Evolutionary conservation across 1,140 invertebrate species (phyloP).

Genomic region (Oppia nitens): DNA sequence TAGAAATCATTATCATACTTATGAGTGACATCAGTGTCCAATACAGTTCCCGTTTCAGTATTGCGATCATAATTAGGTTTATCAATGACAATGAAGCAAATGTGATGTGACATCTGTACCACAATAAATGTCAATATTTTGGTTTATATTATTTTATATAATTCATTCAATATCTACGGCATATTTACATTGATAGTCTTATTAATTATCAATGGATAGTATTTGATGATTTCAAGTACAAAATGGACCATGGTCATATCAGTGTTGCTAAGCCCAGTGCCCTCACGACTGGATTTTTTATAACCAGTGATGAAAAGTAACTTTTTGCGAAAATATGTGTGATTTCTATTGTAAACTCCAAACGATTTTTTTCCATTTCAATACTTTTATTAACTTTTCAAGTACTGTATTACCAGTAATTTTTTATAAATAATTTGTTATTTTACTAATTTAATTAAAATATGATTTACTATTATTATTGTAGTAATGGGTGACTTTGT

Average conservation of each 20-base stretch:
- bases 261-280: not conserved
- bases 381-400: not conserved
- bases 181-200: not conserved
- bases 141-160: too few species aligned
- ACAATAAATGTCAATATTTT: slow-evolving; percentile 15
- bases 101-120: slow-evolving; percentile 18
- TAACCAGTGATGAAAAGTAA: not conserved
- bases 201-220: not conserved
- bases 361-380: slow-evolving; percentile 14
- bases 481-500: too few species aligned
- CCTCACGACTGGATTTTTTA: not conserved
- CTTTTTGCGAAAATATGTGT: slow-evolving; percentile 6
- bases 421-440: too few species aligned
- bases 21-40: slow-evolving; percentile 61
- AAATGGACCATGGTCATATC: not conserved
- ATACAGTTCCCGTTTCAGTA: slow-evolving; percentile 66
- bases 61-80: not conserved
- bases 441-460: too few species aligned
- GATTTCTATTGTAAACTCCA: slow-evolving; percentile 5
- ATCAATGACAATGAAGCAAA: slow-evolving; percentile 11
- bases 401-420: too few species aligned
- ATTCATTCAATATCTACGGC: not conserved
- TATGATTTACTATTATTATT: too few species aligned
- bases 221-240: not conserved
- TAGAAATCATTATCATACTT: slow-evolving; percentile 66